Evolutionary conservation across 2,113 vertebrate species (phyloP).

Genomic region (Eulemur rufifrons): DNA sequence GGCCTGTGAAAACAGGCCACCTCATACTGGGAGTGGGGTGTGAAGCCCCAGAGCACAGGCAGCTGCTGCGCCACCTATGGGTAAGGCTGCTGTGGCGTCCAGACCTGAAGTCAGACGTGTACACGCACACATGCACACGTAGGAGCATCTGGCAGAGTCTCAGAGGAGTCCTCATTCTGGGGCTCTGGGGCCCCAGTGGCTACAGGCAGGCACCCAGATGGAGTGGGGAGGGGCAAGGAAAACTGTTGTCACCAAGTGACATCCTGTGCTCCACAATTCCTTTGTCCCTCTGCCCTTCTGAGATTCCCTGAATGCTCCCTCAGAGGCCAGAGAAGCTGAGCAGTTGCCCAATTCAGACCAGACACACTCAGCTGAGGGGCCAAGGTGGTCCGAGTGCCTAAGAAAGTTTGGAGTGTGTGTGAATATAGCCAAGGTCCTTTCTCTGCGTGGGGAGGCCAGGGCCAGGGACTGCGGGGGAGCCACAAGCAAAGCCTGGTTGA

Average conservation of each 20-base stretch:
- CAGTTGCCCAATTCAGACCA: neutral
- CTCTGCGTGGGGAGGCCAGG: neutral
- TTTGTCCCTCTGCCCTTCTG: neutral
- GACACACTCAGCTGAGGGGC: neutral
- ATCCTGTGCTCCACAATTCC: neutral
- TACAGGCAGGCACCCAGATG: neutral
- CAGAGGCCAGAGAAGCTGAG: neutral
- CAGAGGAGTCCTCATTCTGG: neutral
- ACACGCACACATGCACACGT: neutral
- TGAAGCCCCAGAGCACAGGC: neutral
- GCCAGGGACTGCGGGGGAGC: neutral
- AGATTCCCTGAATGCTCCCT: neutral
- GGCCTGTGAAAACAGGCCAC: neutral
- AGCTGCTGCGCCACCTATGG: neutral
- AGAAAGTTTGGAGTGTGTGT: neutral
- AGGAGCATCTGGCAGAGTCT: neutral
- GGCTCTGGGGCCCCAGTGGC: neutral
- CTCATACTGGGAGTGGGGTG: rapidly evolving
- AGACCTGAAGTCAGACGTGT: neutral
- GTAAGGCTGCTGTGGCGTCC: neutral
- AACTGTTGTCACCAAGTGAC: neutral
- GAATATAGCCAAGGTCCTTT: slow-evolving; percentile 1
- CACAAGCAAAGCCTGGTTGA: neutral
- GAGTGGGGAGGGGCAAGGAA: neutral
- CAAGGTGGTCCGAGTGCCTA: neutral